These are phyloP conservation scores for Propithecus coquereli DNA, from an alignment of 2,113 vertebrate species.

Conservation along the genomic window DNA sequence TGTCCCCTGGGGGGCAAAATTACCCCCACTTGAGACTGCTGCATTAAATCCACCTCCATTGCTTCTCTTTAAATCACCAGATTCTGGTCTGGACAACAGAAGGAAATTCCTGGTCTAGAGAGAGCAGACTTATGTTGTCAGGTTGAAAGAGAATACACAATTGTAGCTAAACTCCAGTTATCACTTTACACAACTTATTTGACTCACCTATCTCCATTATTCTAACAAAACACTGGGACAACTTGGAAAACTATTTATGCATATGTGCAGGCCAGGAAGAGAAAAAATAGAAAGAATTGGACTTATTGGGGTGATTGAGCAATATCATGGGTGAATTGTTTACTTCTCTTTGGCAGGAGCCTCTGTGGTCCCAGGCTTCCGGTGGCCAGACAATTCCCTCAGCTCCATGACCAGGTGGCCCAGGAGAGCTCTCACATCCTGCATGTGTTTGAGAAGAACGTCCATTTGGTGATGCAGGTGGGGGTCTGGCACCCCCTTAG, in stretches of 20 bases:
- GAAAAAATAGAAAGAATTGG: background rate
- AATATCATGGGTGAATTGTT: background rate
- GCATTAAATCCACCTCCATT: background rate
- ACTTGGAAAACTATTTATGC: background rate
- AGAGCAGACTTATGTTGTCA: background rate
- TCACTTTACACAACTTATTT: background rate
- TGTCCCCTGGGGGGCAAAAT: background rate
- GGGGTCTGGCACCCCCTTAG: background rate
- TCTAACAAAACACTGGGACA: background rate
- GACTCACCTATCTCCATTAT: background rate
- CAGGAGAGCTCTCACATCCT: conserved; percentile 58
- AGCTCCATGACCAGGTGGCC: conserved; percentile 62
- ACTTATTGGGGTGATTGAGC: background rate
- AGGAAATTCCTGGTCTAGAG: background rate
- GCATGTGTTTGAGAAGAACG: conserved; percentile 55
- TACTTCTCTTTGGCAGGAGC: background rate
- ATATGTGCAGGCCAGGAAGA: background rate
- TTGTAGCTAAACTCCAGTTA: background rate
- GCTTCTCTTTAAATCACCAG: background rate
- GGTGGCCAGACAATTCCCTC: conserved; percentile 34
- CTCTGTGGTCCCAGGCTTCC: background rate
- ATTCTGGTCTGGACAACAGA: background rate
- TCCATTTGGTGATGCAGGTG: conserved; percentile 38
- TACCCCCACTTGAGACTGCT: background rate
- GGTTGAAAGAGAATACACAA: background rate